phyloP scores from a whole-genome alignment of 1,140 invertebrate species.

The Zaprionus camerounensis region DNA sequence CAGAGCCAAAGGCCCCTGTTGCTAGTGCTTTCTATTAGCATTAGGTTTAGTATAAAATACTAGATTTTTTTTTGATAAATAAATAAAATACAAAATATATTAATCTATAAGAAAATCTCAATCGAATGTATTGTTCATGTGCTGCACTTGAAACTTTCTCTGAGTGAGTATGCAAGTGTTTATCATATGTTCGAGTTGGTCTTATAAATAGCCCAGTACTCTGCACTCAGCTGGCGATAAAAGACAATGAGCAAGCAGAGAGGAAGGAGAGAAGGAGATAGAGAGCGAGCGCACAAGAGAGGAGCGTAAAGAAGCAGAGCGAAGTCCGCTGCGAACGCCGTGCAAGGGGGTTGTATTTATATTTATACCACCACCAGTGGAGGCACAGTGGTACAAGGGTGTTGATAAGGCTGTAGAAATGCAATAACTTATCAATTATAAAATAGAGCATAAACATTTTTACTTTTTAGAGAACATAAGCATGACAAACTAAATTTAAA shows the following conservation, averaged over 20 bases:
- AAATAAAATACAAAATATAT: too few relatives aligned
- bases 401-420: too few relatives aligned
- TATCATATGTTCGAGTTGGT: slow-evolving; percentile 10
- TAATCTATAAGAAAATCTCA: background rate
- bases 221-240: slow-evolving; percentile 34
- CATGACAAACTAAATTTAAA: too few relatives aligned
- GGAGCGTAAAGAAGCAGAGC: background rate
- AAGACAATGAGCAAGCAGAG: slow-evolving; percentile 21
- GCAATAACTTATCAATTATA: too few relatives aligned
- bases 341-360: slow-evolving; percentile 63
- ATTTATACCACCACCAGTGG: slow-evolving; percentile 39
- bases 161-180: background rate
- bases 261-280: background rate
- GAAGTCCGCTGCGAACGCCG: slow-evolving; percentile 38
- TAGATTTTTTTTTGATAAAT: too few relatives aligned
- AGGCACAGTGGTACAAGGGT: slow-evolving; percentile 20
- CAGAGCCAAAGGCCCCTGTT: too few relatives aligned
- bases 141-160: slow-evolving; percentile 3
- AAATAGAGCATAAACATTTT: too few relatives aligned
- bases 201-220: slow-evolving; percentile 56
- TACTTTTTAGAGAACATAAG: too few relatives aligned
- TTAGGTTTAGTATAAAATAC: too few relatives aligned
- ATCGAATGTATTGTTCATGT: background rate
- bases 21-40: too few relatives aligned
- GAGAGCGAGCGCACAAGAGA: background rate